A percentile compares a stretch with the other conserved stretches of the same genome.
Evolutionary conservation across 2,797 vertebrate species (phyloP).

Genomic region (Acanthurus tractus): DNA sequence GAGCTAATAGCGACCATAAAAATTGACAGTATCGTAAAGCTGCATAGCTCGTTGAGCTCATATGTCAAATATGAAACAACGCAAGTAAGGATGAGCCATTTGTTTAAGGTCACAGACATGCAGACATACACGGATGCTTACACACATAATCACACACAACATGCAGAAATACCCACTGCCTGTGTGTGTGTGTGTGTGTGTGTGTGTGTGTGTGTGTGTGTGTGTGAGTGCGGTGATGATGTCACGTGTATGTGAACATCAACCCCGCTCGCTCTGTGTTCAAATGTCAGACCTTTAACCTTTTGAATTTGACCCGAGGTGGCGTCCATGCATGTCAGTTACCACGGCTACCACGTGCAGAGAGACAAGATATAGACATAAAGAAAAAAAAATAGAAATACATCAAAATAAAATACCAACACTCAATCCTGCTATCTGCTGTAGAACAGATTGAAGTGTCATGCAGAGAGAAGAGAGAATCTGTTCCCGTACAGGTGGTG

Average conservation of each 20-base stretch:
- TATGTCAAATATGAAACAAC: constrained; percentile 43
- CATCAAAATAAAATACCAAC: constrained; percentile 53
- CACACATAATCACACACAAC: constrained; percentile 29
- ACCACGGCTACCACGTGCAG: constrained; percentile 40
- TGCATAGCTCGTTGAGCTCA: constrained; percentile 35
- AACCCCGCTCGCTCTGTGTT: constrained; percentile 64
- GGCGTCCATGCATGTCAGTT: constrained; percentile 59
- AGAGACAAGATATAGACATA: constrained; percentile 10
- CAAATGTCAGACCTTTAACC: constrained; percentile 87
- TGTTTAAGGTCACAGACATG: constrained; percentile 55
- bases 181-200: constrained; percentile 8
- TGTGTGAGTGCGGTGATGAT: neutral
- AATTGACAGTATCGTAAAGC: constrained; percentile 21
- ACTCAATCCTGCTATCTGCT: constrained; percentile 54
- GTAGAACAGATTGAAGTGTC: constrained; percentile 80
- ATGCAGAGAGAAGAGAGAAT: constrained; percentile 77
- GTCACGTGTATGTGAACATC: constrained; percentile 60
- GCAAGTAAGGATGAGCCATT: constrained; percentile 39
- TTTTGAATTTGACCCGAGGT: constrained; percentile 79
- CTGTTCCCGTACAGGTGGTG: constrained; percentile 83
- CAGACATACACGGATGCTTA: constrained; percentile 15
- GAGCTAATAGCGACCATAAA: constrained; percentile 10
- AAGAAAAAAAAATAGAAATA: constrained; percentile 21
- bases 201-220: neutral
- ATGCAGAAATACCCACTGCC: constrained; percentile 24